Conservation (phyloP, 2,888 invertebrate species). For the Agrilus biguttatus region DNA sequence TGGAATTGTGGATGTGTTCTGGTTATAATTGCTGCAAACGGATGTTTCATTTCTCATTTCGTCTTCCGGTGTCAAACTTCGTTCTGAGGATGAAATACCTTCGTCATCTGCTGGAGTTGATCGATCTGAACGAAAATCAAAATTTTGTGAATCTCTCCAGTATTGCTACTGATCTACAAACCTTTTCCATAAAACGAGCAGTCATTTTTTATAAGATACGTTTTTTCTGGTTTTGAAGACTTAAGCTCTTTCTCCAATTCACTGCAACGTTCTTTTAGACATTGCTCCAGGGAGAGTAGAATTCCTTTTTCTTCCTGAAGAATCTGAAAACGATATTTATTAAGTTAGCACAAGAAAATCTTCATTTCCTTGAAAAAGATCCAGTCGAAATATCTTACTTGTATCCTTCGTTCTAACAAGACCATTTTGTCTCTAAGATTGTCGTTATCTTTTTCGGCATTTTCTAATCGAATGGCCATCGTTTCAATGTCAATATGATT, state of each 20-base stretch:
- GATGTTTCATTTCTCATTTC: constrained; percentile 44
- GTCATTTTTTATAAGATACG: constrained; percentile 26
- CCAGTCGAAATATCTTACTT: constrained; percentile 31
- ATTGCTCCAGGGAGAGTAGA: constrained; percentile 55
- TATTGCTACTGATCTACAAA: background rate
- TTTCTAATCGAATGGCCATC: constrained; percentile 52
- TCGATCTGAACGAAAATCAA: constrained; percentile 33
- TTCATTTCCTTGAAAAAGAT: background rate
- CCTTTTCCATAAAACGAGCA: constrained; percentile 6
- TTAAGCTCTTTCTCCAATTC: constrained; percentile 59
- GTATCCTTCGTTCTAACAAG: constrained; percentile 54
- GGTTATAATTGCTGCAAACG: constrained; percentile 46
- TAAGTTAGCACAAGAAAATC: background rate
- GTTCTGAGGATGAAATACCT: constrained; percentile 75
- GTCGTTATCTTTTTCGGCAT: constrained; percentile 53
- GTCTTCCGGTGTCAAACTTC: constrained; percentile 61
- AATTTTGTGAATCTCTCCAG: background rate
- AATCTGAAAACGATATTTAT: constrained; percentile 33
- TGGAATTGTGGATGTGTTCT: constrained; percentile 39
- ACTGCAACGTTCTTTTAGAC: constrained; percentile 60
- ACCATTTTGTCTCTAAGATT: constrained; percentile 51
- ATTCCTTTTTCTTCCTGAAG: constrained; percentile 66
- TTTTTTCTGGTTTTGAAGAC: constrained; percentile 39
- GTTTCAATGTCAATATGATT: constrained; percentile 69
- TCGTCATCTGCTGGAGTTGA: constrained; percentile 75